phyloP scores from a whole-genome alignment of 2,888 invertebrate genomes.

The Lingula anatina region DNA sequence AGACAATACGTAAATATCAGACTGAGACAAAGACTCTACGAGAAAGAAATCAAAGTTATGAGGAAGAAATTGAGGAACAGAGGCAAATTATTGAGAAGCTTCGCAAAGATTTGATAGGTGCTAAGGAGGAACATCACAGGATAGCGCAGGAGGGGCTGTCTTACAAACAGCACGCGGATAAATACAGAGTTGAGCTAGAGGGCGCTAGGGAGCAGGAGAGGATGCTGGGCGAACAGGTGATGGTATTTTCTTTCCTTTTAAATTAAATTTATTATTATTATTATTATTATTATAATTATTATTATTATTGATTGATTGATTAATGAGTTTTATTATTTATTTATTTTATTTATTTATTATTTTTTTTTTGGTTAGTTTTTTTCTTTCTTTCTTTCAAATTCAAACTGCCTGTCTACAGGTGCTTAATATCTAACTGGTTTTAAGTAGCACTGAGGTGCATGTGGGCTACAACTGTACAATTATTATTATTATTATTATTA shows the following conservation, averaged over 20 bases:
- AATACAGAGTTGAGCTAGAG: constrained; percentile 34
- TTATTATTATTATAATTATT: too few relatives aligned
- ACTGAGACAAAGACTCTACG: constrained; percentile 42
- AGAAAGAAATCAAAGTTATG: constrained; percentile 36
- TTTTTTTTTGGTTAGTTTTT: too few relatives aligned
- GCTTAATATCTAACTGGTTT: too few relatives aligned
- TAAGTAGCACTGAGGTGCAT: too few relatives aligned
- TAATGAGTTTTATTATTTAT: too few relatives aligned
- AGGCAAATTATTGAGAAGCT: constrained; percentile 42
- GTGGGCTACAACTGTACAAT: too few relatives aligned
- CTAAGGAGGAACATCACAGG: constrained; percentile 44
- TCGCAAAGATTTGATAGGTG: constrained; percentile 36
- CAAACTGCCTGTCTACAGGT: too few relatives aligned
- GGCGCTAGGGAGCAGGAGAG: constrained; percentile 42
- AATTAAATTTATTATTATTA: too few relatives aligned
- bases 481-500: too few relatives aligned
- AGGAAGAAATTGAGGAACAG: constrained; percentile 46
- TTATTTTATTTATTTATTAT: too few relatives aligned
- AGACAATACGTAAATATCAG: constrained; percentile 37
- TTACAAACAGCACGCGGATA: constrained; percentile 42
- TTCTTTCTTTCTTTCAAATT: too few relatives aligned
- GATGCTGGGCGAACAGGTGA: constrained; percentile 42
- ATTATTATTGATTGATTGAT: too few relatives aligned
- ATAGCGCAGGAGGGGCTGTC: constrained; percentile 43
- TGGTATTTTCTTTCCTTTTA: not conserved